Evolutionary conservation across 2,797 vertebrate species (phyloP).

Genomic region (Protosalanx chinensis): DNA sequence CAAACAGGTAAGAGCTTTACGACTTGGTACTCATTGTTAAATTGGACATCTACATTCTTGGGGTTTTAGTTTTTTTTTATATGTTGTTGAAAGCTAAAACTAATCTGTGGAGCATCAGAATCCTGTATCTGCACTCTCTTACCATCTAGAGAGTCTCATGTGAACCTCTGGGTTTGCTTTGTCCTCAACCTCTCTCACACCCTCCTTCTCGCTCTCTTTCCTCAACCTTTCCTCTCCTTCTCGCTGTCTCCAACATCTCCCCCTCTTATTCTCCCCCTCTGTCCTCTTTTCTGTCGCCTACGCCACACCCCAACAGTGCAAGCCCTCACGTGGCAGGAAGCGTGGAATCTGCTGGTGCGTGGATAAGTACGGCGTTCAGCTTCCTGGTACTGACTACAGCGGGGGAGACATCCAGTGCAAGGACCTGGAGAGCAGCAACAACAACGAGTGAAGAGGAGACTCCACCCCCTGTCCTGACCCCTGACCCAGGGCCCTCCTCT

Average conservation of each 20-base stretch:
- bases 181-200: not conserved
- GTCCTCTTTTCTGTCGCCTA: not conserved
- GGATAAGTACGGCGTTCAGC: constrained; percentile 94
- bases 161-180: not conserved
- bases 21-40: not conserved
- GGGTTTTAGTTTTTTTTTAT: not conserved
- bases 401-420: constrained; percentile 95
- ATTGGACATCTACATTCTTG: not conserved
- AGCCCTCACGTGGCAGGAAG: constrained; percentile 92
- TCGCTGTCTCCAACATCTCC: not conserved
- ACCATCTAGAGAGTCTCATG: not conserved
- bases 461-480: constrained; percentile 54
- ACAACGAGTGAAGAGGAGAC: constrained; percentile 83
- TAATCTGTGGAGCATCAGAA: not conserved
- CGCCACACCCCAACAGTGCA: constrained; percentile 78
- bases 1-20: constrained; percentile 82
- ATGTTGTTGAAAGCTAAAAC: too few species aligned
- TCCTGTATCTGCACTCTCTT: not conserved
- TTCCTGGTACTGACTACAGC: constrained; percentile 90
- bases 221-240: constrained; percentile 4
- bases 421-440: constrained; percentile 89
- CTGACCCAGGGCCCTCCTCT: constrained; percentile 74
- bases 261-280: not conserved
- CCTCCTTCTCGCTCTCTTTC: not conserved
- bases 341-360: constrained; percentile 98